Conservation (phyloP, 1,140 invertebrate genomes). For the Eulimnadia texana region DNA sequence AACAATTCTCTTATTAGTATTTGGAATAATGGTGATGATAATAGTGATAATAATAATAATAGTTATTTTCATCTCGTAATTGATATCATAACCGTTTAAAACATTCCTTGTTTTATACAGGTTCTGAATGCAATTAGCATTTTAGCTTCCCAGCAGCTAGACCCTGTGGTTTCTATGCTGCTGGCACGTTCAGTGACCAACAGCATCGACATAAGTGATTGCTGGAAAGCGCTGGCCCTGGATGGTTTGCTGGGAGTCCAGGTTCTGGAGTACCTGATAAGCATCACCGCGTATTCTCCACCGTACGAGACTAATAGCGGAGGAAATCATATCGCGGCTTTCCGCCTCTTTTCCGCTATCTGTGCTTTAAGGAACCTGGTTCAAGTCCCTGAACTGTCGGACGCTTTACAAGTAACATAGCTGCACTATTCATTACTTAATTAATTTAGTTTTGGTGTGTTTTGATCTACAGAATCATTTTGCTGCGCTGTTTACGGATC, state of each 20-base stretch:
- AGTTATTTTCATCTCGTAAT: too few relatives aligned
- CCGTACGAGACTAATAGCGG: constrained; percentile 1
- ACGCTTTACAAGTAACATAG: neutral
- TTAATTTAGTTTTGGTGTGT: neutral
- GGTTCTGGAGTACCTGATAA: neutral
- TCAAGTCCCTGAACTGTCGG: neutral
- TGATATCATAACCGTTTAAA: neutral
- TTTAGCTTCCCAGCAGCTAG: constrained; percentile 2
- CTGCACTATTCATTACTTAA: neutral
- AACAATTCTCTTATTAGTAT: too few relatives aligned
- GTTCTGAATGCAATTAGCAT: constrained; percentile 7
- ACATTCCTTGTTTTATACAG: neutral
- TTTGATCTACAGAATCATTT: neutral
- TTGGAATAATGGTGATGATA: too few relatives aligned
- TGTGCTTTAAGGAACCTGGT: neutral
- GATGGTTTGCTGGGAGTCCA: neutral
- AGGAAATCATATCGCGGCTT: neutral
- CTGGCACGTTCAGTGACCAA: neutral
- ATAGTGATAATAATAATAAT: too few relatives aligned
- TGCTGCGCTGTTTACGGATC: neutral
- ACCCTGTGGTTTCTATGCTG: neutral
- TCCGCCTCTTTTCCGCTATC: constrained; percentile 3
- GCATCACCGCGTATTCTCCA: neutral
- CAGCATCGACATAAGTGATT: constrained; percentile 3
- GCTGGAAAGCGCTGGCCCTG: constrained; percentile 1